Evolutionary conservation across 1,140 invertebrate species (phyloP).

Genomic region (Aphelinus certus): DNA sequence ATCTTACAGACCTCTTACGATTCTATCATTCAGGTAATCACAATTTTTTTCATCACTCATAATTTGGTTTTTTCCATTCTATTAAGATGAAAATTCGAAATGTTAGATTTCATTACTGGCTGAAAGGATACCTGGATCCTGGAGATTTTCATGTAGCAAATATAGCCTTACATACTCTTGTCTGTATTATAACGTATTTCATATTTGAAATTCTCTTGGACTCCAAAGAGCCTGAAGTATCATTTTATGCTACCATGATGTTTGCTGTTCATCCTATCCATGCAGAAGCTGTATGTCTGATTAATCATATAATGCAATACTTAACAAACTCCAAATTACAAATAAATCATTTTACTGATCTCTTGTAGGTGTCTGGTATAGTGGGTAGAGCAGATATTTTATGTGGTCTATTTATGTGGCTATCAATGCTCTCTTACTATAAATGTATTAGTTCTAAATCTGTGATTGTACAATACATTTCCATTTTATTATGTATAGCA

Average conservation of each 20-base stretch:
- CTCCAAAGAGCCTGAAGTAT: slow-evolving; percentile 49
- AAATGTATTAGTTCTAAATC: slow-evolving; percentile 52
- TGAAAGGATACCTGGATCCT: slow-evolving; percentile 70
- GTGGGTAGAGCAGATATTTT: slow-evolving; percentile 84
- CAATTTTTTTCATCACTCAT: no score
- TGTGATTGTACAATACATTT: slow-evolving; percentile 43
- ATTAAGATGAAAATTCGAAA: slow-evolving; percentile 33
- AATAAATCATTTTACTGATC: slow-evolving; percentile 3
- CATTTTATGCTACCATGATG: slow-evolving; percentile 76
- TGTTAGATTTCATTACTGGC: slow-evolving; percentile 73
- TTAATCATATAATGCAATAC: slow-evolving; percentile 2
- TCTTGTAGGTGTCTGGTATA: slow-evolving; percentile 72
- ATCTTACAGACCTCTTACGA: slow-evolving; percentile 88
- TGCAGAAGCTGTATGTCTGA: slow-evolving; percentile 73
- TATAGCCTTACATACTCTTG: slow-evolving; percentile 74
- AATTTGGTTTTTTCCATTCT: no score
- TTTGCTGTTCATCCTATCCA: slow-evolving; percentile 89
- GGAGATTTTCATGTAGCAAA: slow-evolving; percentile 79
- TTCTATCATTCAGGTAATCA: slow-evolving; percentile 79
- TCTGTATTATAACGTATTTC: slow-evolving; percentile 71
- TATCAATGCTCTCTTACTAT: slow-evolving; percentile 74
- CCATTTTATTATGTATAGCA: slow-evolving; percentile 50
- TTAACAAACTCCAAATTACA: slow-evolving; percentile 2
- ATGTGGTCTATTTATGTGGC: slow-evolving; percentile 80
- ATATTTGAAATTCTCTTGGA: slow-evolving; percentile 67